Evolutionary conservation across 2,888 invertebrate species (phyloP).

Genomic region (Neoascia interrupta): DNA sequence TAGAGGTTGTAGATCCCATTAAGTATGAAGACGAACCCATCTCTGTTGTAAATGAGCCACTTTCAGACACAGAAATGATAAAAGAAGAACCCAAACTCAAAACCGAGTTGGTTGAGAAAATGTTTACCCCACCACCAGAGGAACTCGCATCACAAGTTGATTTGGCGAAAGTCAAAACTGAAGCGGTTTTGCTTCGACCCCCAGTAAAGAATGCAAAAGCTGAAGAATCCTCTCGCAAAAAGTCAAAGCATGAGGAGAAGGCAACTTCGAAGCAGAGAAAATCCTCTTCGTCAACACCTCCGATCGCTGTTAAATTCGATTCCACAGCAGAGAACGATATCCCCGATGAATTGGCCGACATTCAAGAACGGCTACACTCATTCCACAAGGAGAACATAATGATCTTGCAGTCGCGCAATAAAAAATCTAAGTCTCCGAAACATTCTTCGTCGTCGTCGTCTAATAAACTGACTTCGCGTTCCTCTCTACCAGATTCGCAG

Average conservation of each 20-base stretch:
- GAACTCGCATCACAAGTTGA: constrained; percentile 70
- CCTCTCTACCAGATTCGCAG: constrained; percentile 29
- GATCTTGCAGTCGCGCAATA: constrained; percentile 83
- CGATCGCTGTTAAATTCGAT: constrained; percentile 26
- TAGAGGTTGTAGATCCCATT: constrained; percentile 42
- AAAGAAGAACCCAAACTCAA: constrained; percentile 47
- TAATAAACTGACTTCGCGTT: constrained; percentile 70
- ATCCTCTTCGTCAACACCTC: constrained; percentile 36
- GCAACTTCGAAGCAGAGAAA: constrained; percentile 25
- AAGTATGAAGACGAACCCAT: constrained; percentile 57
- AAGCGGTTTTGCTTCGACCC: constrained; percentile 1
- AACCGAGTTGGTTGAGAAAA: constrained; percentile 10
- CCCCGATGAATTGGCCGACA: constrained; percentile 83
- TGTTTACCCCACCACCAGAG: constrained; percentile 29
- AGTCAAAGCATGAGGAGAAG: constrained; percentile 41
- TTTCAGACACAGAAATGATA: not conserved
- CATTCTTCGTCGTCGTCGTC: constrained; percentile 57
- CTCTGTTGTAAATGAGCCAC: constrained; percentile 41
- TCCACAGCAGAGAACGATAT: constrained; percentile 72
- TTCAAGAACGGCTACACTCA: constrained; percentile 83
- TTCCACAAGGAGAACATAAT: constrained; percentile 84
- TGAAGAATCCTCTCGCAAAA: constrained; percentile 43
- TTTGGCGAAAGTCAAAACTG: too few relatives aligned
- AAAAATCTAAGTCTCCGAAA: constrained; percentile 77
- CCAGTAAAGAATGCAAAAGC: constrained; percentile 14